These are phyloP conservation scores for Ormia ochracea DNA, from an alignment of 2,888 invertebrate species.

Conservation along the genomic window DNA sequence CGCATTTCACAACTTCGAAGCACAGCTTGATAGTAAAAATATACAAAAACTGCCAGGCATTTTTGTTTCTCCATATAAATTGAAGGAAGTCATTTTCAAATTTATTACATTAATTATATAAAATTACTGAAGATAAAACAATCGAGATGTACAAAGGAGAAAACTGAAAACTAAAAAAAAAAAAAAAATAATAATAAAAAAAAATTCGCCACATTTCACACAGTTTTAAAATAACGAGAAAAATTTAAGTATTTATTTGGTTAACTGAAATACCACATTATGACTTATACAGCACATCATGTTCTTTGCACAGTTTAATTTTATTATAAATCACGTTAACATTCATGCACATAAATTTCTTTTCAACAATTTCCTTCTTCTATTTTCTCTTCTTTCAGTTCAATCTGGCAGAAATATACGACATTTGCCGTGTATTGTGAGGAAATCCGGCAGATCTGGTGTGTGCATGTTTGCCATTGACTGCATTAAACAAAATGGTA, in stretches of 20 bases:
- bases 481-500: constrained; percentile 92
- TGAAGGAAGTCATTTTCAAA: constrained; percentile 56
- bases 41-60: not conserved
- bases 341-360: constrained; percentile 3
- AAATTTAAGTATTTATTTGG: not conserved
- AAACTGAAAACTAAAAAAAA: constrained; percentile 16
- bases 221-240: constrained; percentile 31
- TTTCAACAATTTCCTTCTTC: constrained; percentile 17
- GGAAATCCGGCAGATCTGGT: constrained; percentile 87
- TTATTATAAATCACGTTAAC: not conserved
- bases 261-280: not conserved
- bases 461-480: constrained; percentile 96
- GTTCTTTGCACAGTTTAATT: not conserved
- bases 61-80: constrained; percentile 23
- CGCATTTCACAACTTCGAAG: constrained; percentile 48
- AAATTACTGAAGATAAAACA: constrained; percentile 38
- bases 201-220: constrained; percentile 52
- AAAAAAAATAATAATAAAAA: constrained; percentile 9
- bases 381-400: too few species aligned
- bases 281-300: not conserved
- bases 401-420: constrained; percentile 91
- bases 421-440: constrained; percentile 90
- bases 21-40: constrained; percentile 7
- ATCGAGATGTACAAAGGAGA: not conserved
- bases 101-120: constrained; percentile 58